Evolutionary conservation across 92 coral and sea anemone genomes (phyloP), one percentile per base, ranked within the genome.

Genomic region (Porites evermanni): DNA sequence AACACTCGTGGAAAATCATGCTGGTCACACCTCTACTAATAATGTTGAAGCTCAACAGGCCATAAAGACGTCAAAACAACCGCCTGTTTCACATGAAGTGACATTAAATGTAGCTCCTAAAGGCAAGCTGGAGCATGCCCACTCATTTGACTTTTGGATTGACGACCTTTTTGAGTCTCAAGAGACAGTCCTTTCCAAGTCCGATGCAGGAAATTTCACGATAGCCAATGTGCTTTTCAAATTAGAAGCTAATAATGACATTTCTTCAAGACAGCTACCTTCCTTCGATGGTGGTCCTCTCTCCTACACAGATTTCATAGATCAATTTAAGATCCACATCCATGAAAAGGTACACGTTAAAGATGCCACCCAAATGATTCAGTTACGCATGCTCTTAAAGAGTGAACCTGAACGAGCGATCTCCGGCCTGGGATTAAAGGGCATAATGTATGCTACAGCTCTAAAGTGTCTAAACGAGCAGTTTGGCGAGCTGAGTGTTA

Each of bases 401-500:
- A 65, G 14, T 12, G 14, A 44, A 24, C 3, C n/a, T 75, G 19
- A 23, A 75, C 23, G 20, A 70, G 82, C 75, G 73, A 63, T 65
- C 82, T 6, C 81, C 93, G 21, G 86, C 90, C 17, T 70, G 85
- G 53, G 85, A 78, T 29, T 50, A 72, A 23, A 29, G 32, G 32
- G 32, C 32, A 29, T 1, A 29, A 29, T 29, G 32, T 29, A 29
- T 29, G 32, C 32, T 29, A 29, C 32, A 29, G 32, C 32, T 29
- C 32, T 29, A 29, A 29, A 29, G 32, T 29, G 32, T 29, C 67
- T 85, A 58, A 89, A 84, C 79, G 90, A 89, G 53, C 90, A 89
- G 71, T 89, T 89, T 26, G 79, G 92, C 4, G 64, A 56, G 59
- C 89, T 67, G 32, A 84, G 89, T 50, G 82, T 24, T 14, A 75